phyloP scores from a whole-genome alignment of 2,888 invertebrate species.

The Rhagonycha lutea region DNA sequence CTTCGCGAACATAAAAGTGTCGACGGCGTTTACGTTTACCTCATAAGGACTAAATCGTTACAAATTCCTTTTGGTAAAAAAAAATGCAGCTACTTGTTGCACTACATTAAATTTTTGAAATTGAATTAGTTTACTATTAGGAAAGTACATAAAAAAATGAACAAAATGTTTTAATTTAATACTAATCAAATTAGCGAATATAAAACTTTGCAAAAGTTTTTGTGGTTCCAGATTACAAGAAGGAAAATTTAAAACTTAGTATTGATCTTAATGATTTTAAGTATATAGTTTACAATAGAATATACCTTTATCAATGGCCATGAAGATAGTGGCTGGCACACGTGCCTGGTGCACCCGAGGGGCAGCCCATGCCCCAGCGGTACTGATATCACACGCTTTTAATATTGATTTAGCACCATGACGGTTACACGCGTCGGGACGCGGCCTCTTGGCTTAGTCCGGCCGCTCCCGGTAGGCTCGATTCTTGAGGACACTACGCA shows the following conservation, averaged over 20 bases:
- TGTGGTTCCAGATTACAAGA: slow-evolving; percentile 11
- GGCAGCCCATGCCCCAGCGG: slow-evolving; percentile 39
- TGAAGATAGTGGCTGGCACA: slow-evolving; percentile 53
- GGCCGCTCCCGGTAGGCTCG: slow-evolving; percentile 23
- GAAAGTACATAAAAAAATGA: neutral
- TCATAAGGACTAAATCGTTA: neutral
- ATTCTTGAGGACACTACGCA: slow-evolving; percentile 22
- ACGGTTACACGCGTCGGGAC: slow-evolving; percentile 24
- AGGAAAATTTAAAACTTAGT: slow-evolving; percentile 20
- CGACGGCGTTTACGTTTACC: neutral
- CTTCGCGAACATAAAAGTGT: neutral
- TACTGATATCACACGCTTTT: slow-evolving; percentile 27
- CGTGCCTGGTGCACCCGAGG: slow-evolving; percentile 50
- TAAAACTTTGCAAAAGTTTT: neutral
- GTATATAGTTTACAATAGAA: slow-evolving; percentile 44
- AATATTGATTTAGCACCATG: slow-evolving; percentile 38
- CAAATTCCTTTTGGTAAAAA: neutral
- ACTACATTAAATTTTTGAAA: neutral
- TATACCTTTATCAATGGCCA: slow-evolving; percentile 55
- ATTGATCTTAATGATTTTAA: slow-evolving; percentile 34
- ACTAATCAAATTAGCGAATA: neutral
- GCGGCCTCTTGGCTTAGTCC: slow-evolving; percentile 25
- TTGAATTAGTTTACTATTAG: neutral
- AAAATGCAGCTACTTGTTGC: slow-evolving; percentile 11
- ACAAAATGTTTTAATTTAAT: neutral